Percentiles rank a stretch among this genome's conserved stretches.
phyloP scores from a whole-genome alignment of 2,888 invertebrate genomes.

The Noctua comes region DNA sequence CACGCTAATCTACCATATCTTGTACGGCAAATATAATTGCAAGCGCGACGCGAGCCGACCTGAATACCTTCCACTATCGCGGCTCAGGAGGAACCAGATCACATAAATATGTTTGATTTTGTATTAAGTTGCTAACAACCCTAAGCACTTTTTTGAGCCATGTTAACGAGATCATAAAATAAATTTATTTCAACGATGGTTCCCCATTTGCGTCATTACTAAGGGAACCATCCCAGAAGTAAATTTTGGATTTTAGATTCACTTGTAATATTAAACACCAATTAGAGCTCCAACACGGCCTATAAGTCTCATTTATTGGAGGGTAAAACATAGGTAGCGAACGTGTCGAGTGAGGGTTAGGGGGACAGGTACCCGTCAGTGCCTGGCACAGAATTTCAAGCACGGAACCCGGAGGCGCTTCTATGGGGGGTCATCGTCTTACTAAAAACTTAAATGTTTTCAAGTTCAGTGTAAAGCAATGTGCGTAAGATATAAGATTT shows the following conservation, averaged over 20 bases:
- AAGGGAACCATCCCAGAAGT: conserved; percentile 24
- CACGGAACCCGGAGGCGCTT: conserved; percentile 71
- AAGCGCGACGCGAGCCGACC: conserved; percentile 72
- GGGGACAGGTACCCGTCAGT: conserved; percentile 79
- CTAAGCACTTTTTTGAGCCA: conserved; percentile 28
- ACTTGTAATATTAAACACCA: conserved; percentile 64
- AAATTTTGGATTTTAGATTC: conserved; percentile 50
- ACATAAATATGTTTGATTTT: conserved; percentile 52
- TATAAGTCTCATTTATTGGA: conserved; percentile 68
- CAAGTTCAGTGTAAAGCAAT: conserved; percentile 62
- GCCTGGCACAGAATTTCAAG: conserved; percentile 77
- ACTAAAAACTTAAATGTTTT: conserved; percentile 53
- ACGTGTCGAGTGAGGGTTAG: conserved; percentile 76
- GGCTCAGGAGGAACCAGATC: conserved; percentile 31
- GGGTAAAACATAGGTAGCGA: conserved; percentile 71
- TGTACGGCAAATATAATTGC: conserved; percentile 75
- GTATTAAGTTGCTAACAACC: conserved; percentile 63
- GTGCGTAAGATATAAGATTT: conserved; percentile 46
- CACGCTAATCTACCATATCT: conserved; percentile 70
- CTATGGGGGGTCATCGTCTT: conserved; percentile 64
- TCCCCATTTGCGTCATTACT: conserved; percentile 9
- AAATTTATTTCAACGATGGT: conserved; percentile 20
- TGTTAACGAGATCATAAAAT: conserved; percentile 55
- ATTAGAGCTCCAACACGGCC: conserved; percentile 65
- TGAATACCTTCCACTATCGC: conserved; percentile 74